Evolutionary conservation across 2,888 invertebrate genomes (phyloP).

Genomic region (Cenopis cana): DNA sequence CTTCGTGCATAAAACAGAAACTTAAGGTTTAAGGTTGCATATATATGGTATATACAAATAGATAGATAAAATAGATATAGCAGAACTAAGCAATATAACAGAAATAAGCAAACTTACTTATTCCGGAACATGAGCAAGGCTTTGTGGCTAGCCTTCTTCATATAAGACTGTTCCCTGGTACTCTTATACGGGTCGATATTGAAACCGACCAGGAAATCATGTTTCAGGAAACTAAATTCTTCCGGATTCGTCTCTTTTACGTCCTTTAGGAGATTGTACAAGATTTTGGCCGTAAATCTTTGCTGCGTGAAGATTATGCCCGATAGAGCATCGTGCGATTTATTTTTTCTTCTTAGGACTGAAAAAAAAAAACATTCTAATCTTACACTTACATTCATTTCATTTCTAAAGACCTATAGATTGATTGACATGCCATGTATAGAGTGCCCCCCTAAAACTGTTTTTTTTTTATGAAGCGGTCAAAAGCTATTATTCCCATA

Average conservation of each 20-base stretch:
- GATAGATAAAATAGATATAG: too few relatives aligned
- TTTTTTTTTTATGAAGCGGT: too few relatives aligned
- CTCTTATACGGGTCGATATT: slow-evolving; percentile 84
- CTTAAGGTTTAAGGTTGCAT: too few relatives aligned
- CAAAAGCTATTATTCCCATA: too few relatives aligned
- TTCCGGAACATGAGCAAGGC: slow-evolving; percentile 78
- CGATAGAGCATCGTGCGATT: slow-evolving; percentile 80
- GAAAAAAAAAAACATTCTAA: slow-evolving; percentile 46
- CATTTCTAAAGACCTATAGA: too few relatives aligned
- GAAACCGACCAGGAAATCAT: slow-evolving; percentile 91
- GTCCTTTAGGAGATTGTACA: slow-evolving; percentile 88
- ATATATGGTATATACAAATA: too few relatives aligned
- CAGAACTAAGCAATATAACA: not conserved
- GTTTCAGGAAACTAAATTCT: slow-evolving; percentile 84
- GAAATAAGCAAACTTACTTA: slow-evolving; percentile 60
- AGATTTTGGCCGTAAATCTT: slow-evolving; percentile 90
- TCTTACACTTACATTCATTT: too few relatives aligned
- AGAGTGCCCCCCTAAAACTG: too few relatives aligned
- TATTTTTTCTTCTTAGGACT: slow-evolving; percentile 64
- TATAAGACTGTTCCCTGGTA: slow-evolving; percentile 82
- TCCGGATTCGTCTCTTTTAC: slow-evolving; percentile 71
- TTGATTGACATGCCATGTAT: too few relatives aligned
- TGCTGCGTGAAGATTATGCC: slow-evolving; percentile 90
- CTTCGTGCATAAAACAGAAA: too few relatives aligned
- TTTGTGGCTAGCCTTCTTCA: slow-evolving; percentile 83